Evolutionary conservation across 2,888 invertebrate species (phyloP).

Genomic region (Polietes domitor): DNA sequence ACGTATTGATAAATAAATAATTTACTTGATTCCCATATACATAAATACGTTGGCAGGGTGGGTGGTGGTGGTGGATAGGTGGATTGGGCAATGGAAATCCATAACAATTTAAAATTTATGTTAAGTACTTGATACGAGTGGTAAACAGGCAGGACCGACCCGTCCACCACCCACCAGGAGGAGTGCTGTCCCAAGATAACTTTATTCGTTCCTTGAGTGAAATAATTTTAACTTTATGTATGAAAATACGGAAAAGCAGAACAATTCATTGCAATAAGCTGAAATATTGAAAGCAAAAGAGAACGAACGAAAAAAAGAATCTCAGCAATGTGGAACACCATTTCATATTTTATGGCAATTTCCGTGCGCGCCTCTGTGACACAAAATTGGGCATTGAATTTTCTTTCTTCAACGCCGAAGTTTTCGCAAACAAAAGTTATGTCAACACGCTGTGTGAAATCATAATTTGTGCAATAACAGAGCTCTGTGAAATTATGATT

Average conservation of each 20-base stretch:
- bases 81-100: constrained; percentile 6
- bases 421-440: too few species aligned
- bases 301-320: neutral
- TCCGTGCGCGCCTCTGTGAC: too few species aligned
- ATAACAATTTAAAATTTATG: constrained; percentile 38
- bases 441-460: too few species aligned
- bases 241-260: neutral
- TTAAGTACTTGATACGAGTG: constrained; percentile 27
- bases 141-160: neutral
- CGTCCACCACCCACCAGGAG: neutral
- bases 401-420: too few species aligned
- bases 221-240: neutral
- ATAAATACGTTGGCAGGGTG: neutral
- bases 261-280: neutral
- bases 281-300: too few species aligned
- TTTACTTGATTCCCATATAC: constrained; percentile 1
- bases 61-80: too few species aligned
- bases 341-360: too few species aligned
- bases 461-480: too few species aligned
- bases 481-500: too few species aligned
- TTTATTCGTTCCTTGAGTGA: neutral
- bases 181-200: neutral
- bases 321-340: neutral
- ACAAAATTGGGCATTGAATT: too few species aligned
- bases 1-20: constrained; percentile 34